These are phyloP conservation scores for Ellobium chinense DNA, from an alignment of 2,888 invertebrate genomes.

Conservation along the genomic window DNA sequence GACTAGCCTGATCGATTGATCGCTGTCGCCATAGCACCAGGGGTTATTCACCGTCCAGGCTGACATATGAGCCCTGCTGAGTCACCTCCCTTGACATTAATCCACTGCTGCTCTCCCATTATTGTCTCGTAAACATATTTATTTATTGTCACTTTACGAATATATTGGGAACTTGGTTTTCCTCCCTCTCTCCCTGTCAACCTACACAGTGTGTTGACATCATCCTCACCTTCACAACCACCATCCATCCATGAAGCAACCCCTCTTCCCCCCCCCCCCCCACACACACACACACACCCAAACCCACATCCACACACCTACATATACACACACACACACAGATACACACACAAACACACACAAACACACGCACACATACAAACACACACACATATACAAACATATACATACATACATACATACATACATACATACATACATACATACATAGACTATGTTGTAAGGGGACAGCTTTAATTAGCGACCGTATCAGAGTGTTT, in stretches of 20 bases:
- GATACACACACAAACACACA: background rate
- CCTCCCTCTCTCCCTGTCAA: background rate
- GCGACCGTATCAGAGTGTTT: too few species aligned
- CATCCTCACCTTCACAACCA: background rate
- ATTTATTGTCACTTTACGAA: too few species aligned
- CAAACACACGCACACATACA: background rate
- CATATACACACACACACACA: background rate
- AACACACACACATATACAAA: conserved; percentile 6
- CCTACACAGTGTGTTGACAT: background rate
- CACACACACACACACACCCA: conserved; percentile 1
- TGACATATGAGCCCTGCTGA: too few species aligned
- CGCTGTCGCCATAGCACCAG: too few species aligned
- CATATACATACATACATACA: conserved; percentile 22
- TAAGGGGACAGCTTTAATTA: background rate
- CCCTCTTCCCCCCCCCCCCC: background rate
- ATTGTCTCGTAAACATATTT: too few species aligned
- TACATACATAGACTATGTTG: background rate
- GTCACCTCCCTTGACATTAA: too few species aligned
- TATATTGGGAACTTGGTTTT: too few species aligned
- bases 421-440: conserved; percentile 25
- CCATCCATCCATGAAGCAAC: background rate
- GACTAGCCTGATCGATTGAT: too few species aligned
- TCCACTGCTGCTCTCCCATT: too few species aligned
- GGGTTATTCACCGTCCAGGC: too few species aligned
- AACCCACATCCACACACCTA: background rate